Base-by-base conservation (phyloP, 2,888 invertebrate species). In the Megalurothrips usitatus region DNA sequence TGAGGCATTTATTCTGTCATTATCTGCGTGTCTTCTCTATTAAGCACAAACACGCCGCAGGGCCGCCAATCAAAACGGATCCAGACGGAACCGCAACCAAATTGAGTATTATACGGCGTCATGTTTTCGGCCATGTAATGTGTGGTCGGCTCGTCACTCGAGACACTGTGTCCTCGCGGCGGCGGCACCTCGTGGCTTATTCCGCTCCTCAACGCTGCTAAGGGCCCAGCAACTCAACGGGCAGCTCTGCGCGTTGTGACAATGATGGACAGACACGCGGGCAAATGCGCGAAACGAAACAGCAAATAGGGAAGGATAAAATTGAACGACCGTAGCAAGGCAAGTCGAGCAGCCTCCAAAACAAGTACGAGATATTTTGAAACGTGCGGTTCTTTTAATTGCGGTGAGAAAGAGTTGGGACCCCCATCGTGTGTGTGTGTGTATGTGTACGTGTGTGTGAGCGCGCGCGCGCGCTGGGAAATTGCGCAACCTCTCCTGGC, bases 281-380 rank as follows among this genome's bases (percentile, higher is more conserved):
- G n/a, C n/a, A n/a, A n/a, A n/a, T n/a, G n/a, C n/a, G n/a, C n/a
- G n/a, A n/a, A n/a, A n/a, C n/a, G n/a, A n/a, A n/a, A n/a, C n/a
- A n/a, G 34, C 34, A 43, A 43, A 43, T 2, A 43, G 6, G 34
- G 34, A 43, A 43, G 34, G 34, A 43, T 43, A 43, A 43, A 43
- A 43, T 43, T 43, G 34, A 43, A 43, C 34, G 2, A 43, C 34
- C 6, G 34, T 6, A 43, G n/a, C n/a, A n/a, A n/a, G n/a, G n/a
- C n/a, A n/a, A n/a, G 34, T 43, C 34, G 34, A 43, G 68, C 68
- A 26, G 68, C 68, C 26, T 75, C 68, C 68, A 23, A 26, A 23
- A 75, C 68, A 75, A 75, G 23, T 75, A 23, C 68, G 68, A 75
- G 23, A 75, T 75, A 75, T 75, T 75, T 75, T 75, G 68, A 75